Conservation (phyloP, 2,888 invertebrate species). For the Drosophila rellima region DNA sequence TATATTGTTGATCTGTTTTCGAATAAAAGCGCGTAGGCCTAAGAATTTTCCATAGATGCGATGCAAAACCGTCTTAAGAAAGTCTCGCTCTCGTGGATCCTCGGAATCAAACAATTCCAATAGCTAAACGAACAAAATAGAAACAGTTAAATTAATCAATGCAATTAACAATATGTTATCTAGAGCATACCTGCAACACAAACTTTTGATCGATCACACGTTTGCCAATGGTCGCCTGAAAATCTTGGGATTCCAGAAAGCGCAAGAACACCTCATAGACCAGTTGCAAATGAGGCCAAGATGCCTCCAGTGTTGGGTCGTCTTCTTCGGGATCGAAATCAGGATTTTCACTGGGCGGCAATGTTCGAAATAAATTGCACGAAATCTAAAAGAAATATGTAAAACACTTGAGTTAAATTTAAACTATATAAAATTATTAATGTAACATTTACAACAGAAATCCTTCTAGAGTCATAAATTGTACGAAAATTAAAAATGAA, state of each 20-base stretch:
- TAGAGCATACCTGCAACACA: slow-evolving; percentile 91
- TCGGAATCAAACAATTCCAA: slow-evolving; percentile 98
- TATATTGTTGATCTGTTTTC: slow-evolving; percentile 99
- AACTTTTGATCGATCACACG: slow-evolving; percentile 98
- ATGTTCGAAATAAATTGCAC: slow-evolving; percentile 94
- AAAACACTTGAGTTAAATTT: background rate
- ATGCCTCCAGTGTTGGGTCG: slow-evolving; percentile 97
- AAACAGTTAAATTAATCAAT: background rate
- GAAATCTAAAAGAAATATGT: slow-evolving; percentile 88
- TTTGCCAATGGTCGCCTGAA: slow-evolving; percentile 96
- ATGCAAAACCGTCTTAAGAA: slow-evolving; percentile 98
- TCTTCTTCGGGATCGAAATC: slow-evolving; percentile 98
- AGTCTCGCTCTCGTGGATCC: slow-evolving; percentile 98
- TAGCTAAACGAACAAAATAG: slow-evolving; percentile 87
- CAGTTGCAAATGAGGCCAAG: slow-evolving; percentile 97
- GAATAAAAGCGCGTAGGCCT: slow-evolving; percentile 97
- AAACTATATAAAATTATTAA: background rate
- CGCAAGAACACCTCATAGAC: slow-evolving; percentile 91
- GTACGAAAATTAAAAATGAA: no score
- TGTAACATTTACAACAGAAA: no score
- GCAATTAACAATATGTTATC: background rate
- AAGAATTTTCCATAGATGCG: slow-evolving; percentile 99
- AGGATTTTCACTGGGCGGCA: slow-evolving; percentile 94
- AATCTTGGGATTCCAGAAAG: slow-evolving; percentile 96
- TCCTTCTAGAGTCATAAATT: no score